Evolutionary conservation across 2,113 vertebrate genomes (phyloP).

Genomic region (Vidua chalybeata): DNA sequence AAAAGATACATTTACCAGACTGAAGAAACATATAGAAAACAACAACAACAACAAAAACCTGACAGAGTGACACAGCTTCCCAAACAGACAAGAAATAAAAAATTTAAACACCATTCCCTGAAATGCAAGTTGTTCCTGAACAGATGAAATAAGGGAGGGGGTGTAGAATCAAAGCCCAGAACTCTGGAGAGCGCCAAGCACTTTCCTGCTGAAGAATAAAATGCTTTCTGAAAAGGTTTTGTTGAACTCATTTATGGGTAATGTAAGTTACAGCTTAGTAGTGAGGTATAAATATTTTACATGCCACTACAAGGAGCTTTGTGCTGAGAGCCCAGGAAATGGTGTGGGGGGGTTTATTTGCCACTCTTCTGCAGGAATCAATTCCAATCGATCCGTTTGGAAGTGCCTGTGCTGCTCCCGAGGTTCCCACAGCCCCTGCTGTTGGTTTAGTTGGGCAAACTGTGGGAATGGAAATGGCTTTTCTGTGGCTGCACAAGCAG

Average conservation of each 20-base stretch:
- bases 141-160: not conserved
- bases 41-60: not conserved
- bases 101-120: not conserved
- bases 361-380: not conserved
- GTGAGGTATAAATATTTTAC: constrained; percentile 56
- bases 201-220: constrained; percentile 1
- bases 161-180: not conserved
- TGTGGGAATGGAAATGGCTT: not conserved
- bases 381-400: not conserved
- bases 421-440: not conserved
- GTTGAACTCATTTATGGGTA: not conserved
- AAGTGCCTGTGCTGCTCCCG: not conserved
- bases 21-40: not conserved
- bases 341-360: not conserved
- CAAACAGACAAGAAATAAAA: not conserved
- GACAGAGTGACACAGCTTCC: not conserved
- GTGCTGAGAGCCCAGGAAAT: not conserved
- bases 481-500: not conserved
- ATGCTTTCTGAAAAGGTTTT: not conserved
- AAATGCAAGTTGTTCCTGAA: not conserved
- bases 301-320: not conserved
- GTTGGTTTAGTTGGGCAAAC: not conserved
- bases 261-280: not conserved
- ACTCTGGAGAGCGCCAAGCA: not conserved
- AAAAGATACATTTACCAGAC: not conserved